Base-by-base conservation (phyloP, 2,113 vertebrate species). In the Lichenostomus cassidix region DNA sequence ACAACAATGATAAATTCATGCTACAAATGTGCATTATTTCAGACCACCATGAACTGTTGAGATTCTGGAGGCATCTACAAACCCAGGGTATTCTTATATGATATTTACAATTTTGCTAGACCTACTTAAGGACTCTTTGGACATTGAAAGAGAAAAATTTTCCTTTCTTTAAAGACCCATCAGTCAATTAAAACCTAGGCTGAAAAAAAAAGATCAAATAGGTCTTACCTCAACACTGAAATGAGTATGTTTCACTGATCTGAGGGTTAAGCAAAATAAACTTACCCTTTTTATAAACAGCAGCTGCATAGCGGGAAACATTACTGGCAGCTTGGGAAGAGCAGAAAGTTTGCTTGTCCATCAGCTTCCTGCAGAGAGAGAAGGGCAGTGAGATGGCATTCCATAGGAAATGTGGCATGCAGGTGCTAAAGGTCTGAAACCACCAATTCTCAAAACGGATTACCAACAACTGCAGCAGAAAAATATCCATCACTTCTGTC, bases 341-440 rank as follows among this genome's bases (percentile, higher is more conserved):
- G 33, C 98, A 98, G 95, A 99, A 99, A 5, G 98, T 98, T 92
- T 99, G 99, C 74, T 99, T 99, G 97, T 99, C 99, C 99, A 99
- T 99, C 96, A 99, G 97, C 97, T 99, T 99, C 96, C 99, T 99
- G 95, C 4, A 96, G 95, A 81, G 8, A 93, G 42, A 95, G 60
- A 41, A 91, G 87, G 17, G 20, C 37, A 50, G 53, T 93, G 77
- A 89, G 59, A 64, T 11, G 58, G 24, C 15, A 53, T n/a, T 59
- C 65, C 41, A 70, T 22, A 56, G 49, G 19, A 52, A 91, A 59
- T 5, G 25, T 44, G 79, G 18, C 60, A 83, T 2, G 35, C 13
- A 86, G 39, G 23, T 37, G 9, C 24, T 46, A 58, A 35, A 89
- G 50, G 53, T 22, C 20, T 65, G 56, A 84, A 84, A 90, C 27